phyloP scores from a whole-genome alignment of 30 jellyfish, hydroid and myxozoan genomes.

The Chrysaora quinquecirrha region DNA sequence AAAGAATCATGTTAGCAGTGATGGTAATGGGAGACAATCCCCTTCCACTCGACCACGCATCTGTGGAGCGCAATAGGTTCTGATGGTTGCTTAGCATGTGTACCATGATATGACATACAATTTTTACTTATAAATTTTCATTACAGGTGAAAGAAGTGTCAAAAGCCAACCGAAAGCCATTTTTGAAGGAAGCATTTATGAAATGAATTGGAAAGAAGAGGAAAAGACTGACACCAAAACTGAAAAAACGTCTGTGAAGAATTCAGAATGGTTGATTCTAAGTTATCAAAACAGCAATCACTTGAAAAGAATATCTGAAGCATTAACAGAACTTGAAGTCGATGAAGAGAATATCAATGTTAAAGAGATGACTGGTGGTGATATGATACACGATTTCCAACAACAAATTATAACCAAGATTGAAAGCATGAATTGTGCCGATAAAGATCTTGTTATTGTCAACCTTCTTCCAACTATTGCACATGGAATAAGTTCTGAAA shows the following conservation, averaged over 20 bases:
- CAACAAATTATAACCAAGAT: neutral
- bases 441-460: conserved; percentile 17
- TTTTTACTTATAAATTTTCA: too few relatives aligned
- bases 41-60: too few relatives aligned
- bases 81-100: too few relatives aligned
- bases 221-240: neutral
- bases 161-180: conserved; percentile 25
- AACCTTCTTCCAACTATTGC: conserved; percentile 51
- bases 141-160: conserved; percentile 65
- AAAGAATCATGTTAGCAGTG: too few relatives aligned
- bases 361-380: conserved; percentile 18
- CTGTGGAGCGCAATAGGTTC: too few relatives aligned
- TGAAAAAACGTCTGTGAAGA: neutral
- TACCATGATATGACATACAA: too few relatives aligned
- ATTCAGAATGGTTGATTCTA: conserved; percentile 32
- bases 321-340: conserved; percentile 17
- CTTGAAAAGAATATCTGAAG: neutral
- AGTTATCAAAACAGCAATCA: conserved; percentile 28
- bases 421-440: neutral
- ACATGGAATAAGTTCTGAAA: neutral
- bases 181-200: conserved; percentile 51
- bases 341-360: neutral
- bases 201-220: conserved; percentile 51
- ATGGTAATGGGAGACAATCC: too few relatives aligned
- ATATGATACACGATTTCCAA: conserved; percentile 9